These are phyloP conservation scores for Ips nitidus DNA, from an alignment of 1,140 invertebrate species.

Conservation along the genomic window DNA sequence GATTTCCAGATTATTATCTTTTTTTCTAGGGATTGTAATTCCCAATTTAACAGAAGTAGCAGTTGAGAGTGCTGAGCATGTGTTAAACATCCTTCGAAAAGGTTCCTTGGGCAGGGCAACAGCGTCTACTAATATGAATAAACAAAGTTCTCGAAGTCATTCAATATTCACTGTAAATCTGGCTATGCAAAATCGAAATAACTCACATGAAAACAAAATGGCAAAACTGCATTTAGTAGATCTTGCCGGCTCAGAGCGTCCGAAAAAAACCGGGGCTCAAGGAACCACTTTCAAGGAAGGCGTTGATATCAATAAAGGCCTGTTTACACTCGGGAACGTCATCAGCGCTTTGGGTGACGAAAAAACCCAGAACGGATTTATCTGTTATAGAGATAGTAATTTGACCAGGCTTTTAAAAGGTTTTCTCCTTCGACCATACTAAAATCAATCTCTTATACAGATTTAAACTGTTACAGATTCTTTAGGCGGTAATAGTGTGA, in stretches of 20 bases:
- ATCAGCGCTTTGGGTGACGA: constrained; percentile 80
- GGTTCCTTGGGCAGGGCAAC: constrained; percentile 81
- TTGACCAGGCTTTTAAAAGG: constrained; percentile 87
- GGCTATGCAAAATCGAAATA: constrained; percentile 58
- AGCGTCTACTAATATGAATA: constrained; percentile 93
- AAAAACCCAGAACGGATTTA: constrained; percentile 67
- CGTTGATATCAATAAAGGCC: constrained; percentile 90
- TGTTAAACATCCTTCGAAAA: constrained; percentile 66
- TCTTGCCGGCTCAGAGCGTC: constrained; percentile 90
- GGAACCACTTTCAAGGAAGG: constrained; percentile 92
- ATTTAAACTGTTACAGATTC: constrained; percentile 2
- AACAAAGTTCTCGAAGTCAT: constrained; percentile 85
- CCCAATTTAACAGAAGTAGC: constrained; percentile 68
- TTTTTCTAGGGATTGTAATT: constrained; percentile 52
- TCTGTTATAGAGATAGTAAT: constrained; percentile 90
- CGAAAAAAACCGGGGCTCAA: constrained; percentile 88
- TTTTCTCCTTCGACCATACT: constrained; percentile 43
- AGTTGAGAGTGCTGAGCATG: constrained; percentile 63
- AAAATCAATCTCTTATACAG: no score
- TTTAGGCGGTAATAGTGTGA: constrained; percentile 73
- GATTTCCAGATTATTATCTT: no score
- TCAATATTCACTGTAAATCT: constrained; percentile 90
- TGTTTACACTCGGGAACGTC: constrained; percentile 89
- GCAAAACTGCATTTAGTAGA: constrained; percentile 88
- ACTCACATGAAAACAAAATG: constrained; percentile 68